Evolutionary conservation across 2,113 vertebrate species (phyloP).

Genomic region (Laterallus jamaicensis): DNA sequence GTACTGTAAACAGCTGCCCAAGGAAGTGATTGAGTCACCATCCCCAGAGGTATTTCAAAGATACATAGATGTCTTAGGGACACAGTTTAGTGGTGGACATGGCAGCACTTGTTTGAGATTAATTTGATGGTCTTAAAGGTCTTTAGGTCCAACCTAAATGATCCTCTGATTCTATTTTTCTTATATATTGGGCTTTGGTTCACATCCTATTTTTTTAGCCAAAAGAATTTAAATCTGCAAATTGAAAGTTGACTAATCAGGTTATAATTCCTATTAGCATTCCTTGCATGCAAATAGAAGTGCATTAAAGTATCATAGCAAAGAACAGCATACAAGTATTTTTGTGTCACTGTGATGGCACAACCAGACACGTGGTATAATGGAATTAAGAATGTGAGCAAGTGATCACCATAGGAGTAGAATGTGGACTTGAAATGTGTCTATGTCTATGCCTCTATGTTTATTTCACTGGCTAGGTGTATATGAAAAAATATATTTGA

Average conservation of each 20-base stretch:
- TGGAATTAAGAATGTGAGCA: background rate
- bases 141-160: no score
- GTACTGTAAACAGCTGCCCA: no score
- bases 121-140: no score
- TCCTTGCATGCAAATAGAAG: background rate
- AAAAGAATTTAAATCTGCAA: background rate
- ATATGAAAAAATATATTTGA: background rate
- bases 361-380: background rate
- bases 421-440: background rate
- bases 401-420: background rate
- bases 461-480: background rate
- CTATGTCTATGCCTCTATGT: background rate
- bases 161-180: no score
- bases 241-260: background rate
- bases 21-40: no score
- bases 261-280: background rate
- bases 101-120: no score
- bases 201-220: background rate
- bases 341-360: background rate
- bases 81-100: no score
- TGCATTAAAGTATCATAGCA: background rate
- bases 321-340: background rate
- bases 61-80: no score
- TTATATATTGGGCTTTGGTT: background rate
- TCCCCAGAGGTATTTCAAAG: no score